A percentile compares a stretch with the other conserved stretches of the same genome.
phyloP scores from a whole-genome alignment of 1,140 invertebrate genomes.

The Sitobion miscanthi region DNA sequence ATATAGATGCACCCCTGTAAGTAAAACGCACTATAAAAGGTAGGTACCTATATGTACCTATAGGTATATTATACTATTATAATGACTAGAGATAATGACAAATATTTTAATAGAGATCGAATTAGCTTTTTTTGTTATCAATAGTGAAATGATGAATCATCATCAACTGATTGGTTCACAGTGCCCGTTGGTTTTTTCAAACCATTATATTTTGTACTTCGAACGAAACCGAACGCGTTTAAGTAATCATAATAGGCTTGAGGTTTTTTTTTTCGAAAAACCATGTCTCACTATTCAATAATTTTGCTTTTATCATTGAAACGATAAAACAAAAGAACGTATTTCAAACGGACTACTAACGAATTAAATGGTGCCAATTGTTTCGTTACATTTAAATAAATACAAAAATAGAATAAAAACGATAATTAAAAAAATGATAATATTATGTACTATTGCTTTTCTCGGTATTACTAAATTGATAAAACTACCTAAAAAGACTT shows the following conservation, averaged over 20 bases:
- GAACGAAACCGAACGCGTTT: background rate
- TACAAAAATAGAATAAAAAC: background rate
- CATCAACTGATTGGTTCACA: background rate
- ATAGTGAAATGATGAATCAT: background rate
- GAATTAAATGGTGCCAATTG: background rate
- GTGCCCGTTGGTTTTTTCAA: background rate
- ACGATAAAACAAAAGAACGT: background rate
- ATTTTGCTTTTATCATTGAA: background rate
- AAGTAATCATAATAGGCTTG: background rate
- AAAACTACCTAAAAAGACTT: background rate
- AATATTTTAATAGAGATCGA: conserved; percentile 5
- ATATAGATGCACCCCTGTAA: background rate
- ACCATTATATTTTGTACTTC: background rate
- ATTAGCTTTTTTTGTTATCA: background rate
- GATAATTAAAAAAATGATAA: background rate
- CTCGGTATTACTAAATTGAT: background rate
- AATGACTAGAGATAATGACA: background rate
- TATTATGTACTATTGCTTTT: background rate
- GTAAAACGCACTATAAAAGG: background rate
- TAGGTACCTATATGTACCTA: background rate
- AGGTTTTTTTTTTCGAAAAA: background rate
- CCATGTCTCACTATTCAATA: background rate
- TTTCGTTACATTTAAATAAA: conserved; percentile 8
- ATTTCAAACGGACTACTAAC: background rate
- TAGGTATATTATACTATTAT: background rate